phyloP scores from a whole-genome alignment of 1,140 invertebrate genomes.

The Pogonomyrmex barbatus region DNA sequence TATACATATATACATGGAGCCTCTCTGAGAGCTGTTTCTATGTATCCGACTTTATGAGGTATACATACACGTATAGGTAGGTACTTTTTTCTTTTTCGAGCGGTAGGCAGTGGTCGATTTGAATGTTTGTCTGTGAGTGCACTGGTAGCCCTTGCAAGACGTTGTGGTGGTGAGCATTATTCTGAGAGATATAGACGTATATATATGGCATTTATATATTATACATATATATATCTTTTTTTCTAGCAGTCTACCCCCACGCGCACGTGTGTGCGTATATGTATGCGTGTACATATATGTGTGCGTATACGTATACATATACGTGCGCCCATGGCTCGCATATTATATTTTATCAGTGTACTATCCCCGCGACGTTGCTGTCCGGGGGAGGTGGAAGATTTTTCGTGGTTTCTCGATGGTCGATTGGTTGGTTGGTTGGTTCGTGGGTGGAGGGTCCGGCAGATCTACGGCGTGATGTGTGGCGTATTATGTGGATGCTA shows the following conservation, averaged over 20 bases:
- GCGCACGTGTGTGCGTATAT: slow-evolving; percentile 57
- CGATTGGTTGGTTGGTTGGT: slow-evolving; percentile 75
- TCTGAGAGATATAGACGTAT: slow-evolving; percentile 38
- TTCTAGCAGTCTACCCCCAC: slow-evolving; percentile 42
- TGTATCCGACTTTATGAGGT: slow-evolving; percentile 52
- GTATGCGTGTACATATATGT: slow-evolving; percentile 54
- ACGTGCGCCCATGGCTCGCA: slow-evolving; percentile 50
- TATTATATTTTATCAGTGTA: slow-evolving; percentile 63
- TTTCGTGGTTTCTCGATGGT: slow-evolving; percentile 79
- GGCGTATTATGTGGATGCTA: slow-evolving; percentile 70
- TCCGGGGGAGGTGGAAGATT: slow-evolving; percentile 54
- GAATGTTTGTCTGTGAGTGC: slow-evolving; percentile 87
- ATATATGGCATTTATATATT: slow-evolving; percentile 11
- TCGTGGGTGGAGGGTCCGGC: slow-evolving; percentile 81
- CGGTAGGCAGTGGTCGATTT: slow-evolving; percentile 83
- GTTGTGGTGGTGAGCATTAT: slow-evolving; percentile 79
- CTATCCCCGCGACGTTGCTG: slow-evolving; percentile 29
- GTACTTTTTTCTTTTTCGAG: slow-evolving; percentile 67
- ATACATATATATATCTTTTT: slow-evolving; percentile 34
- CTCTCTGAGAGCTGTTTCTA: slow-evolving; percentile 48
- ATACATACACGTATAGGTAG: slow-evolving; percentile 60
- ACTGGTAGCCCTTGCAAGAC: slow-evolving; percentile 83
- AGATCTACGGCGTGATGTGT: slow-evolving; percentile 84
- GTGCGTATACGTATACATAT: slow-evolving; percentile 54
- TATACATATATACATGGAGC: slow-evolving; percentile 62